Conservation (phyloP, 2,113 vertebrate genomes). For the Catharus minimus region DNA sequence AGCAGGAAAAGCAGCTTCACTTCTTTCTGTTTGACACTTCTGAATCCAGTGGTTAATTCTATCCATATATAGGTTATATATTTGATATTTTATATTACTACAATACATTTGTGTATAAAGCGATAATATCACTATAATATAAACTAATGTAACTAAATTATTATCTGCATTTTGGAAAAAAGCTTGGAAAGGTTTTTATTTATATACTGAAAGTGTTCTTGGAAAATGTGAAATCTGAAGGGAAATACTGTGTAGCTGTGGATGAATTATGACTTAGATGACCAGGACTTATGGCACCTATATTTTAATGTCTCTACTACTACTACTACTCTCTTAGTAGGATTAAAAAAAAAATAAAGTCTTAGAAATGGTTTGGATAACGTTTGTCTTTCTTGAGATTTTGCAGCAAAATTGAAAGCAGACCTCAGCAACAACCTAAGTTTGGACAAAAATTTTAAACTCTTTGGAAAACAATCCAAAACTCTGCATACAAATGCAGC, state of each 20-base stretch:
- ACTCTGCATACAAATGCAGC: neutral
- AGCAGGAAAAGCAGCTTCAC: neutral
- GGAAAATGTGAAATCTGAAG: constrained; percentile 11
- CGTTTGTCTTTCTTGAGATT: neutral
- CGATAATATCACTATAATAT: rapidly evolving
- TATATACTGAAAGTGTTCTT: neutral
- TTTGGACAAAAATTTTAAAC: neutral
- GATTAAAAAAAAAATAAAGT: too few species aligned
- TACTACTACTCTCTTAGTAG: neutral
- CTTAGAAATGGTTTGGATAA: neutral
- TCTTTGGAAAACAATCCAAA: neutral
- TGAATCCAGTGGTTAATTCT: neutral
- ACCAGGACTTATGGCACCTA: neutral
- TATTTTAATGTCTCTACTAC: neutral
- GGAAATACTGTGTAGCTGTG: neutral
- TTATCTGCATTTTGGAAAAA: neutral
- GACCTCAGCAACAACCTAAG: neutral
- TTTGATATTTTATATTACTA: too few species aligned
- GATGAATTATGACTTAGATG: neutral
- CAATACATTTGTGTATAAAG: neutral
- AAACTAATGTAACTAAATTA: neutral
- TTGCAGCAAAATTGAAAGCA: neutral
- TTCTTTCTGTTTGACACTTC: neutral
- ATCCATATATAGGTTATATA: too few species aligned
- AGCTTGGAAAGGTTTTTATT: neutral